These are phyloP conservation scores for Agriotes lineatus DNA, from an alignment of 2,888 invertebrate species.

Conservation along the genomic window DNA sequence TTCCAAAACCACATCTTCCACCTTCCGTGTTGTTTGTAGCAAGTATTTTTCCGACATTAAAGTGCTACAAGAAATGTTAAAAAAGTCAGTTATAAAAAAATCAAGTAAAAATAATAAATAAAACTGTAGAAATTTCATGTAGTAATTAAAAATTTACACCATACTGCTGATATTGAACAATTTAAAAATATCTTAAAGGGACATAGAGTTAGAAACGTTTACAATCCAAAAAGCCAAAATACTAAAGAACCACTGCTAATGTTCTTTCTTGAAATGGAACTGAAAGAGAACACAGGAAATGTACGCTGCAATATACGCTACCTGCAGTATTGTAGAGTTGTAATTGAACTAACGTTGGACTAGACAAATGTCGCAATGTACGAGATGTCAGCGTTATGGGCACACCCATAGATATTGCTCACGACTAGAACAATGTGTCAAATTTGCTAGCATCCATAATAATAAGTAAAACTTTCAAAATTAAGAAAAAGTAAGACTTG, in stretches of 20 bases:
- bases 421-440: background rate
- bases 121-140: background rate
- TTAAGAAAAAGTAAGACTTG: background rate
- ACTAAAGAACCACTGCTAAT: too few species aligned
- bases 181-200: too few species aligned
- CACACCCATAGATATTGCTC: background rate
- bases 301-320: too few species aligned
- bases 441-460: background rate
- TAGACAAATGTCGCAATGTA: background rate
- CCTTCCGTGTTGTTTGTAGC: background rate
- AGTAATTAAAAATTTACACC: background rate
- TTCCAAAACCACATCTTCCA: background rate
- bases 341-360: background rate
- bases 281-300: too few species aligned
- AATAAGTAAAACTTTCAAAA: background rate
- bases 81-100: background rate
- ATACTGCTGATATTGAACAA: too few species aligned
- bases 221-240: too few species aligned
- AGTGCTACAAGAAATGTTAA: too few species aligned
- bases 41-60: too few species aligned
- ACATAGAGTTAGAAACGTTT: too few species aligned
- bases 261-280: background rate
- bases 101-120: background rate
- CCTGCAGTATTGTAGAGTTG: too few species aligned
- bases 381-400: background rate